Evolutionary conservation across 2,888 invertebrate genomes (phyloP).

Genomic region (Callimorpha dominula): DNA sequence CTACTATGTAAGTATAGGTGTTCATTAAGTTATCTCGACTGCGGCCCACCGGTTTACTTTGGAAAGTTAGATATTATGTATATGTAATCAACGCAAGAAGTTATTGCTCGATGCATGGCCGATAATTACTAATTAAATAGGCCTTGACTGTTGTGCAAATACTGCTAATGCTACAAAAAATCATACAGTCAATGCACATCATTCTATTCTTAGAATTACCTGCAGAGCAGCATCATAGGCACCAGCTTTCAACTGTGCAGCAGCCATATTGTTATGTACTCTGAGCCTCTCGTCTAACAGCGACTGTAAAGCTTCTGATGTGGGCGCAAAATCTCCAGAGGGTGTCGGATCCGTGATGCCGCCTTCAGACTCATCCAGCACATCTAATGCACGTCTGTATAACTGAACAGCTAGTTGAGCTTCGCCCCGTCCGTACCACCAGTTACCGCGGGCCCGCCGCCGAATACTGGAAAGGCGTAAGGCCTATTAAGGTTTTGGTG

Average conservation of each 20-base stretch:
- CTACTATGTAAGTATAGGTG: too few species aligned
- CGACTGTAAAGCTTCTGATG: constrained; percentile 67
- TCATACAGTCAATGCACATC: neutral
- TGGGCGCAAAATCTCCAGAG: constrained; percentile 74
- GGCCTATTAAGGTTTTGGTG: neutral
- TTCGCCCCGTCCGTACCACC: constrained; percentile 95
- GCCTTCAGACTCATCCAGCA: constrained; percentile 91
- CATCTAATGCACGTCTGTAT: constrained; percentile 94
- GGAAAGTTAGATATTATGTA: too few species aligned
- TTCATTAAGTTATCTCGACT: too few species aligned
- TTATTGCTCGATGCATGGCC: too few species aligned
- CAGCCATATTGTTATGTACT: constrained; percentile 97
- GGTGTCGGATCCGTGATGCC: constrained; percentile 87
- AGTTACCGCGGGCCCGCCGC: constrained; percentile 94
- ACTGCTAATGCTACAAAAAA: too few species aligned
- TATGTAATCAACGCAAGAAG: too few species aligned
- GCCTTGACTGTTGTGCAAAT: too few species aligned
- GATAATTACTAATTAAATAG: too few species aligned
- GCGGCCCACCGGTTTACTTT: too few species aligned
- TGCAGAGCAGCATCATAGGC: constrained; percentile 94
- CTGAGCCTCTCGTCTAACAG: constrained; percentile 93
- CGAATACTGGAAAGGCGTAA: constrained; percentile 61
- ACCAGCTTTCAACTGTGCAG: constrained; percentile 95
- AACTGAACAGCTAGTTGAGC: constrained; percentile 93
- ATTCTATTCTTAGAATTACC: constrained; percentile 61